Evolutionary conservation across 2,888 invertebrate species (phyloP).

Genomic region (Hemithea aestivaria): DNA sequence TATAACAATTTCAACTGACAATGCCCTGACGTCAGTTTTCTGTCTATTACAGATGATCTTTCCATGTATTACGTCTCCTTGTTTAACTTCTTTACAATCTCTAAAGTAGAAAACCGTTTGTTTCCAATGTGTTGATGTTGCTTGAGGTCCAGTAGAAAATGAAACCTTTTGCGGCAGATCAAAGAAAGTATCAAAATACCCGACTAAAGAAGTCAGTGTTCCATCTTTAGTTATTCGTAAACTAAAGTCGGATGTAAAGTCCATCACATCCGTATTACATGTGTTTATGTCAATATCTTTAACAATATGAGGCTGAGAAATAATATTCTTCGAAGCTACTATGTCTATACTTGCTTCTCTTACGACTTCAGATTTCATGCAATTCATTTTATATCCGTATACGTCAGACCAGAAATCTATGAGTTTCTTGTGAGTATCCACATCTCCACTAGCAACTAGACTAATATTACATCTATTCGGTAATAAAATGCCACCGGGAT

Average conservation of each 20-base stretch:
- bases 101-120: slow-evolving; percentile 94
- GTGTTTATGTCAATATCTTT: slow-evolving; percentile 87
- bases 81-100: slow-evolving; percentile 83
- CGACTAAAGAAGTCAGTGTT: slow-evolving; percentile 88
- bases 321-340: slow-evolving; percentile 76
- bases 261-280: slow-evolving; percentile 84
- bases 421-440: slow-evolving; percentile 83
- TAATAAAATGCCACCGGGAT: slow-evolving; percentile 86
- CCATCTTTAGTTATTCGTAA: slow-evolving; percentile 82
- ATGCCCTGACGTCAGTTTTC: slow-evolving; percentile 85
- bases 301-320: slow-evolving; percentile 82
- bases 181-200: slow-evolving; percentile 95
- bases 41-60: slow-evolving; percentile 86
- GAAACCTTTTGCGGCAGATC: slow-evolving; percentile 82
- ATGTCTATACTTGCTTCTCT: slow-evolving; percentile 82
- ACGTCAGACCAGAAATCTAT: slow-evolving; percentile 96
- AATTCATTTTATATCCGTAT: slow-evolving; percentile 96
- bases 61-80: slow-evolving; percentile 82
- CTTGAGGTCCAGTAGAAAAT: slow-evolving; percentile 89
- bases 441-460: slow-evolving; percentile 88
- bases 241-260: slow-evolving; percentile 85
- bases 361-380: slow-evolving; percentile 90
- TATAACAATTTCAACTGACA: slow-evolving; percentile 84
- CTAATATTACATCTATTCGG: slow-evolving; percentile 92
- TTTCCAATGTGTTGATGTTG: slow-evolving; percentile 93